Conservation (phyloP, 1,140 invertebrate species). For the Cepaea nemoralis region DNA sequence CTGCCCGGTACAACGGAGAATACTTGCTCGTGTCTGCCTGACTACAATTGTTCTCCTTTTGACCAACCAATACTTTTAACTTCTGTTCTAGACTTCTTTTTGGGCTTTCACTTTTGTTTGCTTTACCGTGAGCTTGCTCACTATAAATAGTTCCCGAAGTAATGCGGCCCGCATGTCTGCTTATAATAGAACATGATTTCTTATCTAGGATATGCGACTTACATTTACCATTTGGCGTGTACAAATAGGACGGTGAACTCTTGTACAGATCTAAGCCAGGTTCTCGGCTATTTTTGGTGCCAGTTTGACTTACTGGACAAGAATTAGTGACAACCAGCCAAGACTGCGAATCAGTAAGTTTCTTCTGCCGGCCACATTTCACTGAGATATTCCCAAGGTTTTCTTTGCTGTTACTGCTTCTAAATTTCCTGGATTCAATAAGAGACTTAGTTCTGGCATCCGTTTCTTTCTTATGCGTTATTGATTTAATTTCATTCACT, state of each 20-base stretch:
- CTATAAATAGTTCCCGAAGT: not conserved
- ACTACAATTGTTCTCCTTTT: not conserved
- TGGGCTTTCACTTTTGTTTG: not conserved
- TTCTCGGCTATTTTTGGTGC: too few species aligned
- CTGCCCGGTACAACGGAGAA: not conserved
- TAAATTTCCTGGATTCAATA: too few species aligned
- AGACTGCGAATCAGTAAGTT: too few species aligned
- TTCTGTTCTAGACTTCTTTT: not conserved
- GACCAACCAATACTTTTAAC: not conserved
- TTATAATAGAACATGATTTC: not conserved
- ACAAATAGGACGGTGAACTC: not conserved
- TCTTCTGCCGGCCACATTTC: too few species aligned
- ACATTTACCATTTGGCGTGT: not conserved
- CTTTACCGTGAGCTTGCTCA: not conserved
- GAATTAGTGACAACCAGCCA: too few species aligned
- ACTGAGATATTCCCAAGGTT: too few species aligned
- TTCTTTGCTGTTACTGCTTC: too few species aligned
- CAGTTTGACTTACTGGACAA: too few species aligned
- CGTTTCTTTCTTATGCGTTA: too few species aligned
- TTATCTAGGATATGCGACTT: not conserved
- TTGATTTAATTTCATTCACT: too few species aligned
- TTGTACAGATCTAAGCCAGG: too few species aligned
- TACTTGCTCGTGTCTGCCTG: slow-evolving; percentile 15
- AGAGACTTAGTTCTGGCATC: too few species aligned
- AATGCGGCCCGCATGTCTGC: not conserved